A percentile compares a stretch with the other conserved stretches of the same genome.
Evolutionary conservation across 2,888 invertebrate genomes (phyloP).

Genomic region (Gymnoscelis rufifasciata): DNA sequence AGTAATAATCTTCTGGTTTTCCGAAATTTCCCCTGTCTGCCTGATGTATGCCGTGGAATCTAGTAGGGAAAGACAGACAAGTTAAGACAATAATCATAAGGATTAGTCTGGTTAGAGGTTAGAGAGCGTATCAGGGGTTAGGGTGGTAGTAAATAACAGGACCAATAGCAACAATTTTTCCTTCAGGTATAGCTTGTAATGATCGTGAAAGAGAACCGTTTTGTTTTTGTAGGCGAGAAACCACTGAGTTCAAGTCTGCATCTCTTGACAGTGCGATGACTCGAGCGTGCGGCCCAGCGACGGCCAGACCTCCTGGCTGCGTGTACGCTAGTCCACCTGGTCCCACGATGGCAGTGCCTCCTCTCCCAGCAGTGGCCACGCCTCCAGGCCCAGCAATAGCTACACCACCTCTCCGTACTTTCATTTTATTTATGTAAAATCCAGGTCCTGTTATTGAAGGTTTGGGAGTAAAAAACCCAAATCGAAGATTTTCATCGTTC

Average conservation of each 20-base stretch:
- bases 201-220: slow-evolving; percentile 59
- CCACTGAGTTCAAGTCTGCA: slow-evolving; percentile 78
- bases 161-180: slow-evolving; percentile 85
- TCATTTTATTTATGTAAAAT: slow-evolving; percentile 83
- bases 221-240: slow-evolving; percentile 62
- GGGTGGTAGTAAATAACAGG: slow-evolving; percentile 85
- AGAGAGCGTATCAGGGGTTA: slow-evolving; percentile 46
- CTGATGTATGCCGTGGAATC: slow-evolving; percentile 51
- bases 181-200: slow-evolving; percentile 79
- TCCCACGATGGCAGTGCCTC: slow-evolving; percentile 89
- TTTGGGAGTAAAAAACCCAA: slow-evolving; percentile 33
- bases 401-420: slow-evolving; percentile 86
- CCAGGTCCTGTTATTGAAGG: slow-evolving; percentile 75
- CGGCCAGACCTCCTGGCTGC: slow-evolving; percentile 85
- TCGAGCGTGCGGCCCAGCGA: slow-evolving; percentile 86
- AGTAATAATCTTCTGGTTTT: slow-evolving; percentile 48
- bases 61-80: slow-evolving; percentile 57
- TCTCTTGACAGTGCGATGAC: slow-evolving; percentile 83
- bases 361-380: slow-evolving; percentile 87
- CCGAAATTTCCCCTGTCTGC: slow-evolving; percentile 35
- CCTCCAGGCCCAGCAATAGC: slow-evolving; percentile 91
- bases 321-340: slow-evolving; percentile 88
- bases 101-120: slow-evolving; percentile 32
- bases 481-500: slow-evolving; percentile 31
- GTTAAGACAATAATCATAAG: slow-evolving; percentile 27